phyloP scores from a whole-genome alignment of 1,140 invertebrate genomes.

The Drosophila bipectinata region DNA sequence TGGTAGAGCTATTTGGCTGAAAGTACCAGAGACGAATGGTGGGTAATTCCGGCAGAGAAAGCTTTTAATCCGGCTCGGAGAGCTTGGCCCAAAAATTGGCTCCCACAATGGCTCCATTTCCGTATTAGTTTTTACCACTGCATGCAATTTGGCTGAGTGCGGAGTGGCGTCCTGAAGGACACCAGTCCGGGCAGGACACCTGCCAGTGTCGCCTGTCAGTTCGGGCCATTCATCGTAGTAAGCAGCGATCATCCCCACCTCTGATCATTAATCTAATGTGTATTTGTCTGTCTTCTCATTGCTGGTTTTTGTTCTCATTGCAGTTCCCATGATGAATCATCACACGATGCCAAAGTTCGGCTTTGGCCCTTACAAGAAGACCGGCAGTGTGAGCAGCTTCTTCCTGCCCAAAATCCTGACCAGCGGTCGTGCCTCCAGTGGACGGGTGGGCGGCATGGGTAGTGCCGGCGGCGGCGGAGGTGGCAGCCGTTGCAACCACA shows the following conservation, averaged over 20 bases:
- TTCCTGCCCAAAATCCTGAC: constrained; percentile 83
- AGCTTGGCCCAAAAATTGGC: background rate
- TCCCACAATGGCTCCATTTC: constrained; percentile 13
- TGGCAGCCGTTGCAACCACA: constrained; percentile 63
- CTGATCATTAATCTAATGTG: constrained; percentile 62
- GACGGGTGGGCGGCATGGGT: constrained; percentile 29
- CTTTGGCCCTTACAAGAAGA: constrained; percentile 83
- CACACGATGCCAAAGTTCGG: constrained; percentile 89
- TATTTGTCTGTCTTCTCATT: background rate
- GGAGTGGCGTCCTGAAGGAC: background rate
- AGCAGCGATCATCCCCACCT: constrained; percentile 12
- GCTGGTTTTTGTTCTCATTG: constrained; percentile 38
- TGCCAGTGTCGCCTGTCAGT: constrained; percentile 18
- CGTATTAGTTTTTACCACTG: constrained; percentile 28
- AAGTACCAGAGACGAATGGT: constrained; percentile 10
- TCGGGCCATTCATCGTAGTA: constrained; percentile 14
- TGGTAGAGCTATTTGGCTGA: constrained; percentile 18
- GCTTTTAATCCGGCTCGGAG: constrained; percentile 36
- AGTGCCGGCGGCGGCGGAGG: constrained; percentile 10
- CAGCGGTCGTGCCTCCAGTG: constrained; percentile 62
- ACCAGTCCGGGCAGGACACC: background rate
- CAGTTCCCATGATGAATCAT: constrained; percentile 90
- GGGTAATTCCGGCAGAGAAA: constrained; percentile 13
- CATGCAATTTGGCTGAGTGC: constrained; percentile 59
- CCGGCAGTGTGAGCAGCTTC: constrained; percentile 83